Evolutionary conservation across 2,113 vertebrate genomes (phyloP), one percentile per base, ranked within the genome.

Genomic region (Pomatostomus ruficeps): DNA sequence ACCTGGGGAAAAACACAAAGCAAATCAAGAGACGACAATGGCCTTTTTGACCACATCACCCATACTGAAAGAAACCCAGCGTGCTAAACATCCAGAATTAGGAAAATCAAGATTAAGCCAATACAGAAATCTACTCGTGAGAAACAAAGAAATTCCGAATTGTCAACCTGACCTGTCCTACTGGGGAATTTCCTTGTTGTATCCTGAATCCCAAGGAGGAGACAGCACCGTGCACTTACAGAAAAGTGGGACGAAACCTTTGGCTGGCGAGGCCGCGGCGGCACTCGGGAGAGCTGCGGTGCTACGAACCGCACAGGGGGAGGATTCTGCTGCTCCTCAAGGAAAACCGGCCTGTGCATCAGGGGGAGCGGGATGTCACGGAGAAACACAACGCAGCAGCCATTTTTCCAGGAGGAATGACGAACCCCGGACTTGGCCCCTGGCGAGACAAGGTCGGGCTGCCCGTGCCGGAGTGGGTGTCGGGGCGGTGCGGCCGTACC

Each of bases 1-100:
- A 54, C 48, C 95, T 96, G 68, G 10, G 31, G 18, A 51, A 71
- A 79, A 74, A 20, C 24, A 68, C 12, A 63, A 35, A 52, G 46
- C 8, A 70, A 48, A 81, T 89, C 18, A 85, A 42, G 35, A 68
- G 43, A 40, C 9, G 1, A 10, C 33, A 33, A 17, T 0, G 26
- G 59, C 36, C 57, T 25, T 19, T 20, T 26, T 18, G 40, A 42
- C 16, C 58, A 25, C 14, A 48, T 13, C 62, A 65, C 16, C 20
- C 5, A 40, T 20, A 20, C 35, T 12, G 31, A n/a, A 49, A 65
- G 36, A 57, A 62, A 54, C 6, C 4, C 65, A 46, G 14, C 0
- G 2, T 0, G 0, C 7, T 18, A 14, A 59, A 78, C 22, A 52
- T 15, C 40, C 28, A 24, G 21, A 26, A 58, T 58, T 5, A 45